Percentiles rank a stretch among this genome's conserved stretches.
These are phyloP conservation scores for Sakesphorus luctuosus DNA, from an alignment of 2,113 vertebrate genomes.

Conservation along the genomic window DNA sequence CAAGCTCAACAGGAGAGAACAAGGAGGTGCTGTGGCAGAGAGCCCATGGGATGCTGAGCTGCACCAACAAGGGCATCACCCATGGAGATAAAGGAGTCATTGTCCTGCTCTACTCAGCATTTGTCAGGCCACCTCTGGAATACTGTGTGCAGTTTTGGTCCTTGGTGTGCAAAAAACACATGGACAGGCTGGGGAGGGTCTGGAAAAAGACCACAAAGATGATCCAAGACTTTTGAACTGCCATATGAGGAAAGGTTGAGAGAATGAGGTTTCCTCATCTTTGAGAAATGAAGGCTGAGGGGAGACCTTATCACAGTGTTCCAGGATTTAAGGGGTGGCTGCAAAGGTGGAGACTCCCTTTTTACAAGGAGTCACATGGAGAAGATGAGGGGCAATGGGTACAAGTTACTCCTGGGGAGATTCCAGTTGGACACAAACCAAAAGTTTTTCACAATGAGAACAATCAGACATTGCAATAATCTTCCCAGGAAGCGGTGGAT, in stretches of 20 bases:
- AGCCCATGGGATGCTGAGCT: neutral
- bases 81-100: neutral
- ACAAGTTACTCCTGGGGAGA: neutral
- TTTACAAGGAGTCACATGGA: neutral
- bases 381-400: neutral
- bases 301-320: neutral
- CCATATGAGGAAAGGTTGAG: neutral
- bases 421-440: rapidly evolving
- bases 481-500: neutral
- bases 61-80: neutral
- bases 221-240: neutral
- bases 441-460: neutral
- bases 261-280: neutral
- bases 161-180: neutral
- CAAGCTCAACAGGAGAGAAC: neutral
- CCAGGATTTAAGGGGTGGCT: neutral
- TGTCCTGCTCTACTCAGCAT: neutral
- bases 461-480: neutral
- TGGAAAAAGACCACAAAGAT: neutral
- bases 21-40: neutral
- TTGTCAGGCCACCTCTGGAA: neutral
- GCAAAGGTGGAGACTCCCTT: neutral
- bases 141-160: neutral
- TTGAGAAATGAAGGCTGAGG: too few species aligned
- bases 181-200: neutral